Evolutionary conservation across 2,797 vertebrate genomes (phyloP).

Genomic region (Sternotherus odoratus): DNA sequence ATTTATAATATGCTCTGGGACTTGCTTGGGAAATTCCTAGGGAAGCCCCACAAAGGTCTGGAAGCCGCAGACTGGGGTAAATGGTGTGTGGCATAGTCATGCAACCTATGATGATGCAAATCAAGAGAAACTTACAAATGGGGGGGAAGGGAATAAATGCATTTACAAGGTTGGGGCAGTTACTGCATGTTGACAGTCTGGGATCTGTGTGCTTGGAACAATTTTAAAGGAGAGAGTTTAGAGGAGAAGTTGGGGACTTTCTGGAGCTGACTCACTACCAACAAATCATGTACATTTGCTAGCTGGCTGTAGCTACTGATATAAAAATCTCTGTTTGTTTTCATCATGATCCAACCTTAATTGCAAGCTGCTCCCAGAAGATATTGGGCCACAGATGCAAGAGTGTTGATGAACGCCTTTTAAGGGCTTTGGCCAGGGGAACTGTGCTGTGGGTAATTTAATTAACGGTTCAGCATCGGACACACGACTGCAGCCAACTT

Average conservation of each 20-base stretch:
- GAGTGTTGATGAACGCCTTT: constrained; percentile 45
- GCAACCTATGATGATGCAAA: constrained; percentile 50
- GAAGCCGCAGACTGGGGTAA: constrained; percentile 66
- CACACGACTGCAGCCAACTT: constrained; percentile 44
- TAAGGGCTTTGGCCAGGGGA: constrained; percentile 52
- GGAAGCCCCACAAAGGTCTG: constrained; percentile 63
- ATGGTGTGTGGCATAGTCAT: constrained; percentile 50
- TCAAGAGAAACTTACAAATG: constrained; percentile 8
- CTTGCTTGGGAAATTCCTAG: constrained; percentile 72
- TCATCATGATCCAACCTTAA: constrained; percentile 33
- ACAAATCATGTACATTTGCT: constrained; percentile 16
- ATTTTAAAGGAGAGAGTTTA: constrained; percentile 23
- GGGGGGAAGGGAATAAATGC: constrained; percentile 6
- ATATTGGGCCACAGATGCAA: constrained; percentile 57
- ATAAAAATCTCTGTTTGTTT: not conserved
- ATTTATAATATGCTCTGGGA: constrained; percentile 69
- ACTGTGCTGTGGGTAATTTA: constrained; percentile 69
- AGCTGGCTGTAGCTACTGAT: not conserved
- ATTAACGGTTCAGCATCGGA: constrained; percentile 70
- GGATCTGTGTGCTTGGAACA: constrained; percentile 16
- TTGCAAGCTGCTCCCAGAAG: constrained; percentile 66
- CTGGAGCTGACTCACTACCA: constrained; percentile 8
- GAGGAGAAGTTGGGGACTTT: constrained; percentile 17
- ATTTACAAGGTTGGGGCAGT: not conserved
- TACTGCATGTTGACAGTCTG: constrained; percentile 33